Evolutionary conservation across 2,888 invertebrate genomes (phyloP), one percentile per base, ranked within the genome.

Genomic region (Cephus nigrinus): DNA sequence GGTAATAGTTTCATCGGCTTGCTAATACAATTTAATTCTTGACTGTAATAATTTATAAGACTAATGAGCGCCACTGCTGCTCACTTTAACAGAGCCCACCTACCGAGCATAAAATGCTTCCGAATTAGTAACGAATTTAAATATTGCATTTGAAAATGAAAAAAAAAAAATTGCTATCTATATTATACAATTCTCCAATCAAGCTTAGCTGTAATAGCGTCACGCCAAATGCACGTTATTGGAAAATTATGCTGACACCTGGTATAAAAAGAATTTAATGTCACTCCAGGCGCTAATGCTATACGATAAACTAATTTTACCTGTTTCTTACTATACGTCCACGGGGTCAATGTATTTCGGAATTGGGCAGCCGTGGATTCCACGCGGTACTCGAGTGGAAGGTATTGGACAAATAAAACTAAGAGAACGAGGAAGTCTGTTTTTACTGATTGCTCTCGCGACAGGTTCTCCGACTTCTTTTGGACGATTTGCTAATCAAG

Each of bases 401-500:
- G 55, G 55, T 55, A 55, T 55, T 15, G 55, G 55, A 23, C 55
- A 55, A 55, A 55, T 55, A 55, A 55, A 55, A 55, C 23, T 40
- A 55, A 55, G 55, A 55, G 55, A 55, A 55, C 55, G 55, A 55
- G 55, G 23, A 55, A 55, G 55, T 55, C 23, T 55, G 55, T 55
- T 55, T 55, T 55, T 55, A 55, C 55, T 23, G 55, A 55, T 71
- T 32, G 31, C 32, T 1, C 69, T 78, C 71, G 33, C 40, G 75
- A 69, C 78, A 72, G 68, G 75, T 77, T 69, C 55, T 23, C 23
- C 36, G 32, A 12, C 74, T 76, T 36, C n/a, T 77, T 77, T 75
- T 40, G 31, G 72, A 32, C 55, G 69, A 75, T 78, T 71, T 75
- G 77, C 78, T 80, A 81, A 81, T 81, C 80, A 76, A 31, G 71